Base-by-base conservation (phyloP, 2,888 invertebrate genomes). In the Meteorus colon region DNA sequence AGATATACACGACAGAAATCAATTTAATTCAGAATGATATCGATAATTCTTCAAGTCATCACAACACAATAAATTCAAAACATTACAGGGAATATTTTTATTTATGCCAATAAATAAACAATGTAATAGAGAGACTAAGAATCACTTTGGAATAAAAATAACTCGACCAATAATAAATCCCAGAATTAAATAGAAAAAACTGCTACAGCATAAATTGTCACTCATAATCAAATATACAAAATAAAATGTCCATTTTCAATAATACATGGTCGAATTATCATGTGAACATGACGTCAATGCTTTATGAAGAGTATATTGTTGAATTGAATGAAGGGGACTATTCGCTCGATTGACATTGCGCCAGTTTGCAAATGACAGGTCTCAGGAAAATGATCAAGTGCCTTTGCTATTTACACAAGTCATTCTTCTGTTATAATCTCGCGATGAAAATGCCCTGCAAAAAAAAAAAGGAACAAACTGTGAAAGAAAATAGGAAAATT, bases 361-460 rank as follows among this genome's bases (percentile, higher is more conserved):
- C 65, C 79, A 75, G 80, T 83, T 84, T 89, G 89, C 86, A 83
- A 85, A 83, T 86, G 89, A 88, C 89, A 88, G 84, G 80, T 81
- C 80, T 77, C 27, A 37, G 51, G 62, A 82, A 41, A 41, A 45
- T 31, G 78, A 77, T 76, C 63, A 75, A 80, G 80, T 80, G 77
- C 72, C 69, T 75, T 45, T 19, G 55, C 78, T 76, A 80, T 70
- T 79, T 72, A 70, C 74, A 51, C 51, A 62, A 69, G 73, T 77
- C 77, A 75, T 62, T 78, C 80, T 79, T 79, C 75, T 76, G 76
- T 78, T 80, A 77, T 74, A 75, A 76, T 78, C 19, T 37, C 4
- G 72, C 19, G 48, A 74, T 24, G 16, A 62, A 41, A 2, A 41
- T 6, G 4, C 34, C 5, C 8, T 41, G 4, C 12, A 41, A 41